Evolutionary conservation across 2,797 vertebrate genomes (phyloP).

Genomic region (Thripadectes ignobilis): DNA sequence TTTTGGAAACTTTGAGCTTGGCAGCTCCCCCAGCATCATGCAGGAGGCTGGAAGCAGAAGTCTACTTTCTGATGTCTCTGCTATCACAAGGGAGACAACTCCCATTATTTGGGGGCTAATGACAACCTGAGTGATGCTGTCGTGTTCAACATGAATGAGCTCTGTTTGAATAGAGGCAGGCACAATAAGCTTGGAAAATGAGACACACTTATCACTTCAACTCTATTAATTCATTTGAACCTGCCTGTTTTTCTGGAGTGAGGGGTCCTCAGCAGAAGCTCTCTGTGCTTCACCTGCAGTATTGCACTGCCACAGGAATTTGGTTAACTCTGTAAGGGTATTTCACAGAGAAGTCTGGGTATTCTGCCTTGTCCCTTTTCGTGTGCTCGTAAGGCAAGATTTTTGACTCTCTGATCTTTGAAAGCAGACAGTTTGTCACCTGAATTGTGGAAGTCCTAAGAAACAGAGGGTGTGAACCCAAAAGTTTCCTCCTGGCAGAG

Average conservation of each 20-base stretch:
- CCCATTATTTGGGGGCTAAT: fast-evolving
- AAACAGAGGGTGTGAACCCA: not conserved
- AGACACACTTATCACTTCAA: not conserved
- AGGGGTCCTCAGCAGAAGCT: not conserved
- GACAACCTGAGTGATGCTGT: not conserved
- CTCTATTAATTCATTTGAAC: not conserved
- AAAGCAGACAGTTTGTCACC: not conserved
- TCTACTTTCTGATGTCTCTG: not conserved
- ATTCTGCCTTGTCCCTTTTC: not conserved
- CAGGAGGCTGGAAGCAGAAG: not conserved
- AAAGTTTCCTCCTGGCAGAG: not conserved
- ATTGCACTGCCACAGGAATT: not conserved
- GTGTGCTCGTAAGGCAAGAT: not conserved
- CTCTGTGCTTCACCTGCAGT: not conserved
- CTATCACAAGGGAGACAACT: not conserved
- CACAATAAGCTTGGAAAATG: not conserved
- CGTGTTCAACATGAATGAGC: not conserved
- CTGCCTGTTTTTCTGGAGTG: not conserved
- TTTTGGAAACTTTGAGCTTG: not conserved
- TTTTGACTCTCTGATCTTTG: not conserved
- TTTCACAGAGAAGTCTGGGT: not conserved
- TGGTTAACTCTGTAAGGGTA: not conserved
- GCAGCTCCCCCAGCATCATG: not conserved
- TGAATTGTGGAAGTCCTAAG: not conserved
- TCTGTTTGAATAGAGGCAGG: not conserved